Percentiles rank a stretch among this genome's conserved stretches.
phyloP scores from a whole-genome alignment of 2,113 vertebrate genomes.

The Ellobius talpinus region DNA sequence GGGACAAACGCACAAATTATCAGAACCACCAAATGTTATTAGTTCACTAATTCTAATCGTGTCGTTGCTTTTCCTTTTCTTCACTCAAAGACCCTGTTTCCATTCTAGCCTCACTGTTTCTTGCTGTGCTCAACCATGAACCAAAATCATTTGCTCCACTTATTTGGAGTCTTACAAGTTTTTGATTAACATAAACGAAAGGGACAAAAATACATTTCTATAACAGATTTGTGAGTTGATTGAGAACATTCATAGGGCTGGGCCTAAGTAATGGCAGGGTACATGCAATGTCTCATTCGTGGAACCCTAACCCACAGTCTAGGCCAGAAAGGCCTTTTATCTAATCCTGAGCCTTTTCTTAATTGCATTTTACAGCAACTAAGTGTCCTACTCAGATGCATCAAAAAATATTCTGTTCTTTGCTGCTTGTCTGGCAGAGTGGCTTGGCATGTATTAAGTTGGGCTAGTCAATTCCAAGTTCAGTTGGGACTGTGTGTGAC shows the following conservation, averaged over 20 bases:
- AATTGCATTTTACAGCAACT: slow-evolving; percentile 50
- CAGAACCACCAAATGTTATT: not conserved
- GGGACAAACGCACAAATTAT: not conserved
- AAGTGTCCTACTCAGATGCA: slow-evolving; percentile 25
- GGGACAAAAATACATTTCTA: slow-evolving; percentile 13
- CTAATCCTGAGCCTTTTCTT: slow-evolving; percentile 40
- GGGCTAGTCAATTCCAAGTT: not conserved
- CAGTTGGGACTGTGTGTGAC: not conserved
- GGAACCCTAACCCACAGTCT: not conserved
- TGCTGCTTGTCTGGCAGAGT: not conserved
- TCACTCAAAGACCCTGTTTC: not conserved
- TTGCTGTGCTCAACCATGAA: not conserved
- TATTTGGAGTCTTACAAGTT: slow-evolving; percentile 23
- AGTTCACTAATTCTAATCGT: not conserved
- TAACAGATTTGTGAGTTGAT: slow-evolving; percentile 1
- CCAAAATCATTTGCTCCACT: slow-evolving; percentile 4
- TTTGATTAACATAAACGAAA: slow-evolving; percentile 28
- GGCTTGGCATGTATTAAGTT: slow-evolving; percentile 7
- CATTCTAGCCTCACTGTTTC: not conserved
- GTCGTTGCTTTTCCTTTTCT: not conserved
- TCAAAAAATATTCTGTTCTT: slow-evolving; percentile 37
- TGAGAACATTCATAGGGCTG: slow-evolving; percentile 8
- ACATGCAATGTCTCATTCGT: not conserved
- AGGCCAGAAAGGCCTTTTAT: not conserved
- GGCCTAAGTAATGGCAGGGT: not conserved